Conservation (phyloP, 1,140 invertebrate species). For the Aphaenogaster rudis region DNA sequence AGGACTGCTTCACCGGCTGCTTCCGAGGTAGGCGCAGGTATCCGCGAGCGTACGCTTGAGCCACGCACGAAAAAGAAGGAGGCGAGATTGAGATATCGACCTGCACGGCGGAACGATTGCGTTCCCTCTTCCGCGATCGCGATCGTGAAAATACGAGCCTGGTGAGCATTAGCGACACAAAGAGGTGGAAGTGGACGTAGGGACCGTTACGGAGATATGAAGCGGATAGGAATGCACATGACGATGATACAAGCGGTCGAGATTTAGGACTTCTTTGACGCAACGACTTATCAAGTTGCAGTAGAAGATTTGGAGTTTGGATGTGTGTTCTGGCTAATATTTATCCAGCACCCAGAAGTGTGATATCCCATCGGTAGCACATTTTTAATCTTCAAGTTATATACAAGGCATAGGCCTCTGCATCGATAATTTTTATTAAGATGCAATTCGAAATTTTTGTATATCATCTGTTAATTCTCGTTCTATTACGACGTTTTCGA, state of each 20-base stretch:
- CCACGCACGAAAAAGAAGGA: not conserved
- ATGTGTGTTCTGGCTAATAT: not conserved
- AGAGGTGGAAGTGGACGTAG: conserved; percentile 10
- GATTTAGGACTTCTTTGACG: not conserved
- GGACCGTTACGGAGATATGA: conserved; percentile 5
- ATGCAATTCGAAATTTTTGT: not conserved
- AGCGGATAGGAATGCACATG: conserved; percentile 10
- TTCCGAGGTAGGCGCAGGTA: conserved; percentile 1
- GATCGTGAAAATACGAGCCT: conserved; percentile 30
- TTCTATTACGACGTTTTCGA: not conserved
- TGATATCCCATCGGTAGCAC: not conserved
- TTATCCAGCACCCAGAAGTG: not conserved
- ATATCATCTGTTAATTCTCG: not conserved
- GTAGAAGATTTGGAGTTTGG: not conserved
- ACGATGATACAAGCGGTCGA: not conserved
- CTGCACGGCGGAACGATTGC: conserved; percentile 29
- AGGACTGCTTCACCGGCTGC: not conserved
- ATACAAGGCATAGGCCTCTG: too few relatives aligned
- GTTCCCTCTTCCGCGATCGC: conserved; percentile 41
- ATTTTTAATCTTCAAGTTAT: not conserved
- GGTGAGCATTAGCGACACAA: conserved; percentile 18
- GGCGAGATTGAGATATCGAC: conserved; percentile 47
- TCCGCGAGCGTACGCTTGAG: not conserved
- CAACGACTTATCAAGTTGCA: not conserved
- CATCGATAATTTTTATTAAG: not conserved